Percentiles rank a stretch among this genome's conserved stretches.
phyloP scores from a whole-genome alignment of 2,888 invertebrate species.

The Hipparchia sbordonii region DNA sequence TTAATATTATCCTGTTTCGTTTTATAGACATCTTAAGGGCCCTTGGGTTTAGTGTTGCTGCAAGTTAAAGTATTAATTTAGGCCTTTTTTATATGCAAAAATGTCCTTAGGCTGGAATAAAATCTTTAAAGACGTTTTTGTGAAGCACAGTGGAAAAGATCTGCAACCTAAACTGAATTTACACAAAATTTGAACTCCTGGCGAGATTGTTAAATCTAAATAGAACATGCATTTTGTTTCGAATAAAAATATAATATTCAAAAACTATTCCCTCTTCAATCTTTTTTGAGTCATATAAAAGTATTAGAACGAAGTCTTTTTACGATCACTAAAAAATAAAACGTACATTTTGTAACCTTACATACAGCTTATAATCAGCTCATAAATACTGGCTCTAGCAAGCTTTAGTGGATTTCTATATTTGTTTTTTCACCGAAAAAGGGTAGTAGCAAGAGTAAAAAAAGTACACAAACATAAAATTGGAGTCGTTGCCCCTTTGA shows the following conservation, averaged over 20 bases:
- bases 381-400: slow-evolving; percentile 65
- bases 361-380: slow-evolving; percentile 56
- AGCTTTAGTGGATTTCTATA: slow-evolving; percentile 60
- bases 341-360: slow-evolving; percentile 40
- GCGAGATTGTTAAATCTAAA: no score
- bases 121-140: slow-evolving; percentile 11
- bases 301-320: slow-evolving; percentile 29
- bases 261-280: neutral
- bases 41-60: slow-evolving; percentile 11
- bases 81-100: slow-evolving; percentile 13
- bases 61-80: slow-evolving; percentile 22
- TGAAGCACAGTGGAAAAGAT: neutral
- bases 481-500: slow-evolving; percentile 67
- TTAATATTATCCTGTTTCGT: slow-evolving; percentile 28
- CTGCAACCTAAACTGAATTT: no score
- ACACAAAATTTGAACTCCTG: no score
- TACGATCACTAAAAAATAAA: slow-evolving; percentile 42
- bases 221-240: no score
- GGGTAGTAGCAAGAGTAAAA: slow-evolving; percentile 67
- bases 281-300: slow-evolving; percentile 35
- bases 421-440: slow-evolving; percentile 58
- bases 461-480: slow-evolving; percentile 49
- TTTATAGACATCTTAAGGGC: slow-evolving; percentile 25
- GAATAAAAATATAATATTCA: no score
- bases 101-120: slow-evolving; percentile 9